Conservation (phyloP, 2,797 vertebrate species). For the Fratercula arctica region DNA sequence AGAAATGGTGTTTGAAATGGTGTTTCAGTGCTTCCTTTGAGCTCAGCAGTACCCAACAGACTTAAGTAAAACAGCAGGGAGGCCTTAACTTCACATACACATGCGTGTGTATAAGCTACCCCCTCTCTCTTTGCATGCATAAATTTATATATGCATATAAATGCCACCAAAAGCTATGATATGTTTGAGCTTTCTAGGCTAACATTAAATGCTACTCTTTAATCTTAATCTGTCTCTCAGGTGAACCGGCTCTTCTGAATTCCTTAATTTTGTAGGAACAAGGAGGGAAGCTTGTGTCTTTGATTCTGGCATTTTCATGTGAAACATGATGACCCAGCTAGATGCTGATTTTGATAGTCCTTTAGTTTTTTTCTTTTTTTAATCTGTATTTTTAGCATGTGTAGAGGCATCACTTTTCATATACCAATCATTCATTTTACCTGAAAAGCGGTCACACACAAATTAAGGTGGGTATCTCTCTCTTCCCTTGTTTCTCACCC, state of each 20-base stretch:
- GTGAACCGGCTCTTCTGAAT: neutral
- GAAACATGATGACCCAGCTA: neutral
- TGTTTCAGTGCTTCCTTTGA: neutral
- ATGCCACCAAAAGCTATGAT: neutral
- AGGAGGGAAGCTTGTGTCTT: neutral
- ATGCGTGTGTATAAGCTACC: neutral
- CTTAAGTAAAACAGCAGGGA: neutral
- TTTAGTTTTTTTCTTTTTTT: neutral
- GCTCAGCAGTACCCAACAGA: neutral
- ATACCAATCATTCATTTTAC: neutral
- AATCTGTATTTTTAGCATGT: neutral
- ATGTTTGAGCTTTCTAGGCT: neutral
- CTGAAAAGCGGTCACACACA: neutral
- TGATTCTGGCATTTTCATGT: neutral
- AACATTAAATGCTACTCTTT: neutral
- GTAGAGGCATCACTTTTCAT: neutral
- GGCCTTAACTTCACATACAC: neutral
- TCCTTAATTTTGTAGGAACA: neutral
- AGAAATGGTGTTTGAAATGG: neutral
- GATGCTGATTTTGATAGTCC: neutral
- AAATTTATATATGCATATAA: neutral
- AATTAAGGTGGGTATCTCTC: neutral
- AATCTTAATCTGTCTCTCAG: neutral
- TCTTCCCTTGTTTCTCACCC: neutral
- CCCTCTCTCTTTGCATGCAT: neutral